These are phyloP conservation scores for Pseudobourletiella spinata DNA, from an alignment of 1,140 invertebrate genomes.

Conservation along the genomic window DNA sequence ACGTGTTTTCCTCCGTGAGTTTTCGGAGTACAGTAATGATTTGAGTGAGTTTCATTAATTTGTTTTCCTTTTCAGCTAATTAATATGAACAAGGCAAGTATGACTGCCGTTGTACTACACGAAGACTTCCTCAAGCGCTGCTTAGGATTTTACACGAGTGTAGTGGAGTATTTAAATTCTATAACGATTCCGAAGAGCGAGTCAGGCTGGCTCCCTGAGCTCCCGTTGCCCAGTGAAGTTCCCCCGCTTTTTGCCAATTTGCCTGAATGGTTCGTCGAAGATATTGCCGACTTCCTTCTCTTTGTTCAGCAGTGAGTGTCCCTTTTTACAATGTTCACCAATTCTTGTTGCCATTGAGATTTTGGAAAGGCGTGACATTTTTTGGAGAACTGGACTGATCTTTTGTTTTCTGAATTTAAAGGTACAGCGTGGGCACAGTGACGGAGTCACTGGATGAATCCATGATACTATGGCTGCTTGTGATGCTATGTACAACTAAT, in stretches of 20 bases:
- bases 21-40: too few species aligned
- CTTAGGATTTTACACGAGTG: slow-evolving; percentile 75
- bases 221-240: slow-evolving; percentile 49
- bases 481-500: slow-evolving; percentile 78
- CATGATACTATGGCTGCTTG: slow-evolving; percentile 76
- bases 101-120: slow-evolving; percentile 78
- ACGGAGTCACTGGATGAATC: slow-evolving; percentile 68
- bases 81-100: slow-evolving; percentile 62
- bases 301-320: slow-evolving; percentile 81
- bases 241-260: slow-evolving; percentile 72
- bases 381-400: too few species aligned
- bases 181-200: slow-evolving; percentile 28
- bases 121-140: slow-evolving; percentile 65
- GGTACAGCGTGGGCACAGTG: slow-evolving; percentile 50
- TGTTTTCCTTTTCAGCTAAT: slow-evolving; percentile 46
- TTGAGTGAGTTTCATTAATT: too few species aligned
- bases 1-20: too few species aligned
- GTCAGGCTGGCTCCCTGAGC: slow-evolving; percentile 37
- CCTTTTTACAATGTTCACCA: background rate
- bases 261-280: slow-evolving; percentile 94
- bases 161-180: slow-evolving; percentile 61
- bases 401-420: too few species aligned
- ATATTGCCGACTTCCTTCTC: slow-evolving; percentile 88
- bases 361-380: background rate
- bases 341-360: background rate